Evolutionary conservation across 2,888 invertebrate species (phyloP).

Genomic region (Plebejus anna): DNA sequence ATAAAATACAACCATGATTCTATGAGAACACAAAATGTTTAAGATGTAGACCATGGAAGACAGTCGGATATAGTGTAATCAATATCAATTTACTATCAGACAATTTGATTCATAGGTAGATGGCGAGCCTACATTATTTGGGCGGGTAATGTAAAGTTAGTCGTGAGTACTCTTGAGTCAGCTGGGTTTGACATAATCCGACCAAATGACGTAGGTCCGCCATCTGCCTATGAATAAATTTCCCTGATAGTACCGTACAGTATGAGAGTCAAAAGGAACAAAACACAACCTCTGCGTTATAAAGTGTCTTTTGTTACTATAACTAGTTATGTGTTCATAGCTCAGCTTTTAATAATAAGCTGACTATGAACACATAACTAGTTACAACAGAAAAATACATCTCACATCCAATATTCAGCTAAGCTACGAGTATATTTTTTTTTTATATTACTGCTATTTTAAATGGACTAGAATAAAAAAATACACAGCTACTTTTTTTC

Average conservation of each 20-base stretch:
- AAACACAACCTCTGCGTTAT: constrained; percentile 1
- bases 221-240: not conserved
- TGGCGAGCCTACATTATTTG: not conserved
- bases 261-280: constrained; percentile 3
- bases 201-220: not conserved
- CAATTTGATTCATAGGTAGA: not conserved
- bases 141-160: not conserved
- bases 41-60: not conserved
- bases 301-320: not conserved
- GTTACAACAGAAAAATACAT: not conserved
- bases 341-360: not conserved
- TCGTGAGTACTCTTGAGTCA: too few relatives aligned
- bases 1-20: not conserved
- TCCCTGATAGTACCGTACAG: not conserved
- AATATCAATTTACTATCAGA: not conserved
- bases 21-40: not conserved
- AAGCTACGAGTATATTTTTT: too few relatives aligned
- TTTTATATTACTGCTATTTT: not conserved
- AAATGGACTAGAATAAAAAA: not conserved
- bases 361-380: not conserved
- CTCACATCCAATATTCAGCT: not conserved
- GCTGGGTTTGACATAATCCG: too few relatives aligned
- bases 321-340: too few relatives aligned
- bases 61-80: not conserved
- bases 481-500: not conserved